Evolutionary conservation across 2,113 vertebrate genomes (phyloP).

Genomic region (Nycticorax nycticorax): DNA sequence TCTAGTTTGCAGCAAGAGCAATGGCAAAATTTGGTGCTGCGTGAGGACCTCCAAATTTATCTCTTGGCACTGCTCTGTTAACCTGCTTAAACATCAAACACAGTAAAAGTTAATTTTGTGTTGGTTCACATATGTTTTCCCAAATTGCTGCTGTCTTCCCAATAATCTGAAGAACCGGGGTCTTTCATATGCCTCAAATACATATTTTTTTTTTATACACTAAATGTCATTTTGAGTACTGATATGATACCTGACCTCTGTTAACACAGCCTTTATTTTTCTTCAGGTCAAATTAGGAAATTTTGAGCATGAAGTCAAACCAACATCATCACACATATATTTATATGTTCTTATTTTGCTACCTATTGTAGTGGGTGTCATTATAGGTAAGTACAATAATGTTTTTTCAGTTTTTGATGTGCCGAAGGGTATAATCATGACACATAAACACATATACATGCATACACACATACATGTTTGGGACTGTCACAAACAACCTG

Average conservation of each 20-base stretch:
- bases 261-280: background rate
- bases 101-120: background rate
- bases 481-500: background rate
- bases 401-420: background rate
- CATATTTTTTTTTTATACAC: background rate
- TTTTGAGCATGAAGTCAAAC: constrained; percentile 31
- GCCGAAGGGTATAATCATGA: background rate
- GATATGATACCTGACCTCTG: background rate
- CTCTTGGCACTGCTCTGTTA: background rate
- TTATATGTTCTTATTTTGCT: constrained; percentile 74
- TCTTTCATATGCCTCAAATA: background rate
- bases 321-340: constrained; percentile 50
- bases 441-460: background rate
- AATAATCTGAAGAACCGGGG: background rate
- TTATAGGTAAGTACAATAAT: constrained; percentile 76
- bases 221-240: background rate
- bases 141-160: background rate
- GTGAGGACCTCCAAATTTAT: background rate
- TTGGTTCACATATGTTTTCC: background rate
- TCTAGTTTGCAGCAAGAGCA: background rate
- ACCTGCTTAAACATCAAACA: background rate
- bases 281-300: constrained; percentile 83
- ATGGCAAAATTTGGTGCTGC: background rate
- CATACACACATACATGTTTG: background rate
- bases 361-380: constrained; percentile 74